Base-by-base conservation (phyloP, 2,113 vertebrate species). In the Misgurnus anguillicaudatus region DNA sequence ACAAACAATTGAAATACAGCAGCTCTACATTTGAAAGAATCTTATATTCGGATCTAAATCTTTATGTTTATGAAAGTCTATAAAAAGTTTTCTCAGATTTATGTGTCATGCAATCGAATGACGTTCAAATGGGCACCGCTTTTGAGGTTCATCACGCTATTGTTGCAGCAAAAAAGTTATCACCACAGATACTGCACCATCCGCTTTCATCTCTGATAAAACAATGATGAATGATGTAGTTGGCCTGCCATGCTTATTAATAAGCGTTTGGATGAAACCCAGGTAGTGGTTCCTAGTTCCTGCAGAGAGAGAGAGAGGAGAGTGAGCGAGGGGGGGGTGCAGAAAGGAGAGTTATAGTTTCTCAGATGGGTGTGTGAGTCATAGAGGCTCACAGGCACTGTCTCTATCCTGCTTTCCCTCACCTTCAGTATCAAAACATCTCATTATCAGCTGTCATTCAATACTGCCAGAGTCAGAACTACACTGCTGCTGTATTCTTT, bases 341-440 rank as follows among this genome's bases (percentile, higher is more conserved):
- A 82, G 70, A 85, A 83, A 78, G 65, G 68, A 83, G 75, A 80
- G 71, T 80, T 85, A 82, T 82, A 87, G 85, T 84, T 84, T 76
- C 63, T 86, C 82, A 87, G 86, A 85, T 87, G 83, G 88, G 89
- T 87, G 84, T 91, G 91, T 91, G 91, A 93, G 90, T 92, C 92
- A 93, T 91, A 83, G 88, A 85, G 87, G 79, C 86, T 86, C 87
- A 82, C 75, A 83, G 85, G 83, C 85, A 87, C 89, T 80, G 86
- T 88, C 55, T 89, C 86, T 86, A 79, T 82, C 83, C 73, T 51
- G 73, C 73, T 91, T 87, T 85, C 65, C 82, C 55, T 86, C 82
- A 86, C 86, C 89, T 91, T 88, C 89, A 86, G 79, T 89, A 90
- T 89, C 90, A 89, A 91, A 89, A 91, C 87, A 90, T 77, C 89